Evolutionary conservation across 2,888 invertebrate species (phyloP), one percentile per base, ranked within the genome.

Genomic region (Amphipyra berbera): DNA sequence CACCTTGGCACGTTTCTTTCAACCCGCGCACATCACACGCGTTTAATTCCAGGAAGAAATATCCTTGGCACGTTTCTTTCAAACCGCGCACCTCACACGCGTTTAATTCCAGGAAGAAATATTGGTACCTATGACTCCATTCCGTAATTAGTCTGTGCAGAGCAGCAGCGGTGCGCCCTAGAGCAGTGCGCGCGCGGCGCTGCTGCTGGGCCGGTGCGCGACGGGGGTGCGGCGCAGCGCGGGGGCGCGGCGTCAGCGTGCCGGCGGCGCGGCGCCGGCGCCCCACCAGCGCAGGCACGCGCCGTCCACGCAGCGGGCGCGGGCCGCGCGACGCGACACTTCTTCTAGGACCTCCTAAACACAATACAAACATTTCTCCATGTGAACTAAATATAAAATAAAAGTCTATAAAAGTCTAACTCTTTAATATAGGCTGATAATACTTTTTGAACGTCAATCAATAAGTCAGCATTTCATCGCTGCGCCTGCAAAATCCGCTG

Each of bases 271-370:
- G 76, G 84, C 79, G 58, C 69, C 76, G 27, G 73, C 75, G 35
- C 83, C 83, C 89, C 96, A 97, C 99, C 99, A 99, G 85, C 97
- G 97, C 88, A 99, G 96, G 94, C 97, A 98, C 80, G 96, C 95
- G 56, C 97, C 96, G 94, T 99, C 99, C 84, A 99, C 98, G 95
- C 97, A 97, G 87, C 98, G 98, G 83, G 97, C 97, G 83, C 97
- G 96, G 45, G 97, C 97, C 41, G 97, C 97, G 57, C 98, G 96
- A 57, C 98, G 97, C 61, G 97, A 96, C 89, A 98, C 98, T 85
- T 99, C 99, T 86, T 99, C 99, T 77, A 99, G 96, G 63, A 99
- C 97, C 90, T 99, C 99, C 97, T 98, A 95, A 14, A 82, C 82
- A 78, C 4, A 48, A 15, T 0, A 50, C 7, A 30, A 7, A 30